These are phyloP conservation scores for Boulengeromyrus knoepffleri DNA, from an alignment of 2,113 vertebrate genomes.

Conservation along the genomic window DNA sequence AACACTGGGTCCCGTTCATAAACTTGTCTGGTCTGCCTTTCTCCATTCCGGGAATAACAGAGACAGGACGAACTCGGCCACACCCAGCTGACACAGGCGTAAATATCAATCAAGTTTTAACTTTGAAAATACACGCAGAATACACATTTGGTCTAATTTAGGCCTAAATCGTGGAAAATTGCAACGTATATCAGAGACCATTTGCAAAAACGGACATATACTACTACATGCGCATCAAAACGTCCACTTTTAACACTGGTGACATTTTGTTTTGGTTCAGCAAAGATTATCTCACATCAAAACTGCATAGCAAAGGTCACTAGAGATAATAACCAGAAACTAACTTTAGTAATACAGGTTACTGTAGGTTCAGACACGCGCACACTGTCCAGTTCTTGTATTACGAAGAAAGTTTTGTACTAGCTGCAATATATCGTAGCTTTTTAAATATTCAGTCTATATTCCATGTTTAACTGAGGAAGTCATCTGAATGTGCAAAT, in stretches of 20 bases:
- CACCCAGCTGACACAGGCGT: constrained; percentile 24
- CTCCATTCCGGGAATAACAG: not conserved
- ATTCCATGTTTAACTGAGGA: not conserved
- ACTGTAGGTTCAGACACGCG: not conserved
- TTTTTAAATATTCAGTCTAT: not conserved
- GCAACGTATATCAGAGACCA: not conserved
- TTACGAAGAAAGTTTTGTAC: not conserved
- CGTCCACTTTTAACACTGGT: not conserved
- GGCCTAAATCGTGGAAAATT: not conserved
- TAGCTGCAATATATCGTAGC: not conserved
- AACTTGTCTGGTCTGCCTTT: not conserved
- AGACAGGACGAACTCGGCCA: no score
- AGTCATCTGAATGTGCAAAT: not conserved
- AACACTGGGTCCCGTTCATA: not conserved
- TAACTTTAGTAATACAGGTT: not conserved
- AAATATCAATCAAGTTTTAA: constrained; percentile 33
- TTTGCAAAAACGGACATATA: not conserved
- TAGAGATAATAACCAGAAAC: not conserved
- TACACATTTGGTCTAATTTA: not conserved
- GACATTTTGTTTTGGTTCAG: not conserved
- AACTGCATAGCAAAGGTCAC: not conserved
- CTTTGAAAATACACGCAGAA: not conserved
- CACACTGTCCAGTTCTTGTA: not conserved
- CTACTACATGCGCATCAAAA: not conserved
- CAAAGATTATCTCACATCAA: not conserved